Evolutionary conservation across 2,113 vertebrate species (phyloP).

Genomic region (Aythya baeri): DNA sequence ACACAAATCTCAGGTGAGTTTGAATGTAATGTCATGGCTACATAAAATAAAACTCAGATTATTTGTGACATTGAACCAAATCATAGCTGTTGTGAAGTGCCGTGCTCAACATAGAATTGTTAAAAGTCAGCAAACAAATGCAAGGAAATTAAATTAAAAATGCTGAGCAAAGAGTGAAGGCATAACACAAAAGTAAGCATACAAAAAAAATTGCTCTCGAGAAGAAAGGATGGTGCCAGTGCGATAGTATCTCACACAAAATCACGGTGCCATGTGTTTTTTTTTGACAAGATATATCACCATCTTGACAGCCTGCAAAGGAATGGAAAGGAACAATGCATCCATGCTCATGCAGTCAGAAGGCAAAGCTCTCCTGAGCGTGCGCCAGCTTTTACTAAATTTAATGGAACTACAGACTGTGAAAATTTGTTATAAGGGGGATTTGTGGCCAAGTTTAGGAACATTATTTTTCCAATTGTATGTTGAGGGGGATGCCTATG

Average conservation of each 20-base stretch:
- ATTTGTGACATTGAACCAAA: neutral
- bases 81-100: neutral
- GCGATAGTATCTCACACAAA: neutral
- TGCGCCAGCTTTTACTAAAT: neutral
- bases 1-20: neutral
- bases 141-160: neutral
- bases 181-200: neutral
- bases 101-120: neutral
- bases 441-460: neutral
- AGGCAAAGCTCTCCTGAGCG: neutral
- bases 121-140: neutral
- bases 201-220: neutral
- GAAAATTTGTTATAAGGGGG: neutral
- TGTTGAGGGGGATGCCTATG: neutral
- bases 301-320: neutral
- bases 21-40: neutral
- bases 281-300: neutral
- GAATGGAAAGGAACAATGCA: neutral
- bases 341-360: neutral
- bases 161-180: neutral
- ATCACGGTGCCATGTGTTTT: neutral
- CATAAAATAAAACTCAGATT: neutral
- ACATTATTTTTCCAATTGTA: neutral
- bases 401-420: neutral
- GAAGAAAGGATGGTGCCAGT: neutral